phyloP scores from a whole-genome alignment of 2,113 vertebrate genomes.

The Rousettus leschenaultii region DNA sequence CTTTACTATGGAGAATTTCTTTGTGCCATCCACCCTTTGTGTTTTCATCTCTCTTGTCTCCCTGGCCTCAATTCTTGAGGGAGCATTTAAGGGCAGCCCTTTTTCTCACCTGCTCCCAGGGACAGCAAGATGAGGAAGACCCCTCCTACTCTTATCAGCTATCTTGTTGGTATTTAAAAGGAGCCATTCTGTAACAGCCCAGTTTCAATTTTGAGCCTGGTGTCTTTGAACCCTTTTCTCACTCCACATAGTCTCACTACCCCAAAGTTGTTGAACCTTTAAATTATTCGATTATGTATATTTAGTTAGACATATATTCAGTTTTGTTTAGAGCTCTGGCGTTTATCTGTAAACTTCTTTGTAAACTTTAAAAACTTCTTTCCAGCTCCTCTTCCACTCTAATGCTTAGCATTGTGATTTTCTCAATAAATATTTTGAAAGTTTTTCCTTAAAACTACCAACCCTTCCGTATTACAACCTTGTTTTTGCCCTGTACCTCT shows the following conservation, averaged over 20 bases:
- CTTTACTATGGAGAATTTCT: background rate
- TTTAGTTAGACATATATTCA: background rate
- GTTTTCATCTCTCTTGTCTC: background rate
- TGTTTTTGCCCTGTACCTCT: background rate
- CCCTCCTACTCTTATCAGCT: no score
- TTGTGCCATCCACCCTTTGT: background rate
- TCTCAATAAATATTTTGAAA: background rate
- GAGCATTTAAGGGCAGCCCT: background rate
- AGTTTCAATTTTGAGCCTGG: background rate
- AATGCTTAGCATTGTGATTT: background rate
- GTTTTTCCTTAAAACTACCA: background rate
- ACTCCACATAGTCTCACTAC: background rate
- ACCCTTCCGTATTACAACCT: rapidly evolving
- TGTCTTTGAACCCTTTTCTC: background rate
- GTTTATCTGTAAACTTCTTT: background rate
- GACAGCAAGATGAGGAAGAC: background rate
- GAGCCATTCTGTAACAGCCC: background rate
- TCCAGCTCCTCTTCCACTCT: background rate
- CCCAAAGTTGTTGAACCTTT: background rate
- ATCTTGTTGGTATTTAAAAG: background rate
- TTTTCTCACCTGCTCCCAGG: background rate
- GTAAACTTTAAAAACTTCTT: background rate
- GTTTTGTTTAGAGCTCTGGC: background rate
- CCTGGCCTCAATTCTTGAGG: background rate
- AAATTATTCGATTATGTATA: background rate